phyloP scores from a whole-genome alignment of 2,113 vertebrate genomes.

The Mormyrus iriodes region DNA sequence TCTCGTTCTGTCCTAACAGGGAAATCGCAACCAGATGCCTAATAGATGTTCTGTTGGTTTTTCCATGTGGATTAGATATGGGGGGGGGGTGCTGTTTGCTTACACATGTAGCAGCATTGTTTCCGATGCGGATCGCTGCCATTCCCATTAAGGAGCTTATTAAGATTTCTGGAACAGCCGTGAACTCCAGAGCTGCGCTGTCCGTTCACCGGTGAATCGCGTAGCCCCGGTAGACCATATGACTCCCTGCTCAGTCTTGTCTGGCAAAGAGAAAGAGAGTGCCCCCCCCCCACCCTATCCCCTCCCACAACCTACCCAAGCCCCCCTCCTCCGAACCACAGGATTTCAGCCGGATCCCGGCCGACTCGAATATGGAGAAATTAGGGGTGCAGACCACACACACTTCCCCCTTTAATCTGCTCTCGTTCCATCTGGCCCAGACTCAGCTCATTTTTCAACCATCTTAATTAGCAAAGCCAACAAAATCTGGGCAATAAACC shows the following conservation, averaged over 20 bases:
- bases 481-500: conserved; percentile 32
- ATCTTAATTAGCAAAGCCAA: conserved; percentile 32
- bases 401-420: conserved; percentile 20
- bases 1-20: conserved; percentile 72
- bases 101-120: conserved; percentile 75
- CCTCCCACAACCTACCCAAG: conserved; percentile 48
- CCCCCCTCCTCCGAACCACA: conserved; percentile 29
- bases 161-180: conserved; percentile 74
- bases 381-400: conserved; percentile 66
- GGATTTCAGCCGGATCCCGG: conserved; percentile 59
- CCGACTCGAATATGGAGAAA: conserved; percentile 64
- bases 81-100: conserved; percentile 69
- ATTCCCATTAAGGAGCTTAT: conserved; percentile 67
- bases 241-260: conserved; percentile 58
- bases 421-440: conserved; percentile 16
- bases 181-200: conserved; percentile 66
- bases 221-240: conserved; percentile 42
- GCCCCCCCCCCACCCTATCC: conserved; percentile 38
- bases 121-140: conserved; percentile 77
- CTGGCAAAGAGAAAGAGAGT: conserved; percentile 50
- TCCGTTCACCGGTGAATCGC: conserved; percentile 67
- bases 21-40: conserved; percentile 83
- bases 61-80: conserved; percentile 76
- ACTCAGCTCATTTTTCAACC: conserved; percentile 26
- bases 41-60: conserved; percentile 73